Evolutionary conservation across 2,797 vertebrate species (phyloP).

Genomic region (Heliangelus exortis): DNA sequence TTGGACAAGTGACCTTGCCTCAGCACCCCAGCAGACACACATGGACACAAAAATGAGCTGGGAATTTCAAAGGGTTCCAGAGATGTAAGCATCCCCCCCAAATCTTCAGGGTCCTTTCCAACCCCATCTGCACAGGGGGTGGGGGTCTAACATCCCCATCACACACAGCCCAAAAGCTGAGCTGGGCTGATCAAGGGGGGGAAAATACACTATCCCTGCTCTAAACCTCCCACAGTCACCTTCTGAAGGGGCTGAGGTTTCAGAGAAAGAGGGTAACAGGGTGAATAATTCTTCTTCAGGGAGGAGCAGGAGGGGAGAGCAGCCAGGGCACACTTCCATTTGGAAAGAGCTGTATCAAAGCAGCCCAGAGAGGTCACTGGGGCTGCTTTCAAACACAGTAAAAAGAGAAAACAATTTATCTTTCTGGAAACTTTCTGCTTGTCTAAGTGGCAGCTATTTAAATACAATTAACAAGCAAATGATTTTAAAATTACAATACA

Average conservation of each 20-base stretch:
- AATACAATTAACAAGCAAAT: constrained; percentile 80
- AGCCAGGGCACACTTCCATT: background rate
- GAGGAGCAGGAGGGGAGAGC: background rate
- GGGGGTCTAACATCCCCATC: accelerated
- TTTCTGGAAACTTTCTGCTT: constrained; percentile 64
- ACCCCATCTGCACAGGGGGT: background rate
- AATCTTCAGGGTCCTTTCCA: background rate
- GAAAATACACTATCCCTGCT: background rate
- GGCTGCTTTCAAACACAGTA: constrained; percentile 43
- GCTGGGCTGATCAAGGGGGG: background rate
- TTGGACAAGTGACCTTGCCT: background rate
- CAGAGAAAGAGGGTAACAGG: accelerated
- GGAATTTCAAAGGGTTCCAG: background rate
- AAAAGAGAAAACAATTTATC: constrained; percentile 47
- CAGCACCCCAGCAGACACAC: background rate
- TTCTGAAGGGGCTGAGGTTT: background rate
- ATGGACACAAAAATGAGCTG: accelerated
- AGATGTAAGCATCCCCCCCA: background rate
- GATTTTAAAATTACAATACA: constrained; percentile 76
- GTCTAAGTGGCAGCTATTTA: constrained; percentile 72
- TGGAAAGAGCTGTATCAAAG: constrained; percentile 26
- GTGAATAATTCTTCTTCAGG: background rate
- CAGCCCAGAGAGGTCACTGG: constrained; percentile 57
- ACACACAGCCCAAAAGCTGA: background rate
- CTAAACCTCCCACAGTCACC: background rate